phyloP scores from a whole-genome alignment of 2,113 vertebrate species.

The Sinocyclocheilus anshuiensis region DNA sequence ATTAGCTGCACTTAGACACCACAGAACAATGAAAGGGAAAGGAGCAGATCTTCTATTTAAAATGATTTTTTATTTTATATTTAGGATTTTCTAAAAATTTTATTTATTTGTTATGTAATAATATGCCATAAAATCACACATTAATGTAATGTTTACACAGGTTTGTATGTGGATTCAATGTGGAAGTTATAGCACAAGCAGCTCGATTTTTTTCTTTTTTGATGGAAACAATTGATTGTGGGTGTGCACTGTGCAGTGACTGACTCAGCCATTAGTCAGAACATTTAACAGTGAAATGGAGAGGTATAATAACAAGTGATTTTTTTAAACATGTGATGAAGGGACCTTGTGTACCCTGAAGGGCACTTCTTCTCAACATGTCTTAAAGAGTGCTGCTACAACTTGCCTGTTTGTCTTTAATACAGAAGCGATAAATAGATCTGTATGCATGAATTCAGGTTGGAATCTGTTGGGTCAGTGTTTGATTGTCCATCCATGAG shows the following conservation, averaged over 20 bases:
- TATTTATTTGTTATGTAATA: neutral
- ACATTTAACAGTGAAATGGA: neutral
- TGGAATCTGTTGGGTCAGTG: constrained; percentile 22
- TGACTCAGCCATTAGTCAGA: constrained; percentile 30
- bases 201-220: neutral
- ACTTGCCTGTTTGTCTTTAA: constrained; percentile 11
- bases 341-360: neutral
- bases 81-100: neutral
- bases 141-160: neutral
- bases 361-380: neutral
- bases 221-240: neutral
- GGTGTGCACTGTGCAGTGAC: neutral
- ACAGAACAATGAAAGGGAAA: constrained; percentile 41
- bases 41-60: neutral
- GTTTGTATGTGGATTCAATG: neutral
- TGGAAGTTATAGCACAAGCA: neutral
- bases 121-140: neutral
- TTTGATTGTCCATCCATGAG: neutral
- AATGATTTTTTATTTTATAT: neutral
- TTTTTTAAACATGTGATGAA: neutral
- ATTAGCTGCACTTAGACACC: constrained; percentile 43
- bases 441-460: neutral
- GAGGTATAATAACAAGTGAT: neutral
- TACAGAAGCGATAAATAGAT: constrained; percentile 9
- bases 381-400: constrained; percentile 18